Evolutionary conservation across 2,888 invertebrate species (phyloP), one percentile per base, ranked within the genome.

Genomic region (Sesia apiformis): DNA sequence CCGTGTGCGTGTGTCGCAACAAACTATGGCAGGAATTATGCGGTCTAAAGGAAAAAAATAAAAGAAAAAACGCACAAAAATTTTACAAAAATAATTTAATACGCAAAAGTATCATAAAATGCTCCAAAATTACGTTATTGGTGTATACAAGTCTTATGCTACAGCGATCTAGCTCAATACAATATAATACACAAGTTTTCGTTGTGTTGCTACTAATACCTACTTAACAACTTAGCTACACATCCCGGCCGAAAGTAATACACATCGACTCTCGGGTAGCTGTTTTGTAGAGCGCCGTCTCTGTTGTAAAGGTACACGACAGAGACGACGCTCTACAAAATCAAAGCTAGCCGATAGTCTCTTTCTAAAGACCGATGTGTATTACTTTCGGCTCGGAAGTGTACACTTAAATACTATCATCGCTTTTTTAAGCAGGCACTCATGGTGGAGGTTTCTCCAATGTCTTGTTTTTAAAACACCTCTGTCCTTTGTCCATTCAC

Each of bases 71-170:
- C 56, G 53, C 62, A 55, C 6, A 53, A 59, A 60, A 67, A 68
- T 75, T 85, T 87, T 88, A 88, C 74, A 89, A 89, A 88, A 89
- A 89, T 89, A 89, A 88, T 89, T 89, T 89, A 89, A 88, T 89
- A 84, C 85, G 87, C 87, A 84, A 85, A 83, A 80, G 76, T 81
- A 83, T 72, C 74, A 79, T 84, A 87, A 86, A 88, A 84, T 78
- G 81, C 81, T 86, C 81, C 81, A 89, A 88, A 88, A 86, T 78
- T 87, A 46, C 39, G 83, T 87, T 84, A 84, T 85, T 81, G 84
- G 80, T 86, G 84, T 89, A 84, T 82, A 86, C 77, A 85, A 78
- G 39, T 72, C 81, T 84, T 85, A 85, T 68, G 66, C 74, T 77
- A 81, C 62, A 76, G 78, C 78, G 62, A 66, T 72, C 69, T 76